These are phyloP conservation scores for Lamprologus callipterus DNA, from an alignment of 2,113 vertebrate genomes.

Conservation along the genomic window DNA sequence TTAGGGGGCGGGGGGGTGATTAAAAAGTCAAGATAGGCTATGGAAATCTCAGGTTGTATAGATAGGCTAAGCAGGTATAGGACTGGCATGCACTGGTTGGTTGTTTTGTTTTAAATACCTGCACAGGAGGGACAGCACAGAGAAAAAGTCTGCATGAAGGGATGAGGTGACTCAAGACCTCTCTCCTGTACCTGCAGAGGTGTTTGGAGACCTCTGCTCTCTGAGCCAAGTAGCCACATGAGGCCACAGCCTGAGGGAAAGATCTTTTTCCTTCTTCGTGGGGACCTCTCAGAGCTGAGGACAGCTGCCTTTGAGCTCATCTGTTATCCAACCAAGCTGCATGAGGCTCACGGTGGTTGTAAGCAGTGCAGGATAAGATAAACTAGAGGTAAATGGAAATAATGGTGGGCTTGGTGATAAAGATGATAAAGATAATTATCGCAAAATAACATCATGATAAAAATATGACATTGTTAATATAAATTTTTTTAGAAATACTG, in stretches of 20 bases:
- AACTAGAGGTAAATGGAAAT: fast-evolving
- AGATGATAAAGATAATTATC: neutral
- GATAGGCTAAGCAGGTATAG: neutral
- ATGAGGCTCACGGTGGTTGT: neutral
- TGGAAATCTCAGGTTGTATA: neutral
- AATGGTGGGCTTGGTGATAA: neutral
- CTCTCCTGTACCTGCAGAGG: neutral
- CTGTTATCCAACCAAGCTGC: neutral
- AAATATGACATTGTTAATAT: neutral
- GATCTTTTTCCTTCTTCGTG: fast-evolving
- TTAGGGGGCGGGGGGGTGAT: fast-evolving
- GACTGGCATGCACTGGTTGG: neutral
- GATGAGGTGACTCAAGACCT: neutral
- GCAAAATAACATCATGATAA: neutral
- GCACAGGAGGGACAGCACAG: neutral
- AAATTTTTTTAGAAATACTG: fast-evolving
- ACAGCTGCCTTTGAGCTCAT: neutral
- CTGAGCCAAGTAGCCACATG: neutral
- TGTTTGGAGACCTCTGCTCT: neutral
- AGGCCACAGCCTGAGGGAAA: neutral
- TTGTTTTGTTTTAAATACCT: neutral
- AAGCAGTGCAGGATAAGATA: neutral
- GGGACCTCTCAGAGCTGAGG: neutral
- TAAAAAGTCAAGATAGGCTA: neutral
- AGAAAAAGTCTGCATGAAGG: neutral